phyloP scores from a whole-genome alignment of 2,113 vertebrate genomes.

The Platichthys stellatus region DNA sequence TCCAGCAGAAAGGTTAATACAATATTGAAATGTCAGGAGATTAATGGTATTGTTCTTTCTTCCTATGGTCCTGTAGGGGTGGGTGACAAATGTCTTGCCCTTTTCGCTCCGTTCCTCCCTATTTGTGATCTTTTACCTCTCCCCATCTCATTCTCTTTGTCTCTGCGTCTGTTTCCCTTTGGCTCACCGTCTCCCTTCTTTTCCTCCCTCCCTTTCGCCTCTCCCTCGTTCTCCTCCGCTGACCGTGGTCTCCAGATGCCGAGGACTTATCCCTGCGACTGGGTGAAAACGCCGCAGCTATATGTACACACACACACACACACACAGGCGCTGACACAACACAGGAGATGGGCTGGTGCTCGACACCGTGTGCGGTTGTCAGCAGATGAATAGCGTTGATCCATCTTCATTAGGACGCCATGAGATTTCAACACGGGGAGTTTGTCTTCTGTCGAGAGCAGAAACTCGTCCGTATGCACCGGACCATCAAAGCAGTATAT shows the following conservation, averaged over 20 bases:
- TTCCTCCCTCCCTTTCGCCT: constrained; percentile 30
- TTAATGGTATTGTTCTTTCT: constrained; percentile 83
- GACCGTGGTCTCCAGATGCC: constrained; percentile 56
- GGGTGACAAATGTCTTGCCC: constrained; percentile 84
- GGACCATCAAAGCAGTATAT: constrained; percentile 62
- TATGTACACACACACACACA: constrained; percentile 10
- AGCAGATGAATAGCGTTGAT: constrained; percentile 85
- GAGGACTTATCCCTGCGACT: constrained; percentile 40
- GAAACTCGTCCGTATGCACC: constrained; percentile 54
- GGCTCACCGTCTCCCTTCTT: constrained; percentile 24
- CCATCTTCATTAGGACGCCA: constrained; percentile 86
- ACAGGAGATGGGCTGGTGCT: constrained; percentile 71
- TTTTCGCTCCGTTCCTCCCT: constrained; percentile 75
- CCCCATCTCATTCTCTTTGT: constrained; percentile 30
- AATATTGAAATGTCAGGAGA: constrained; percentile 88
- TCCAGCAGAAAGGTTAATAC: constrained; percentile 86
- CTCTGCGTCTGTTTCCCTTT: constrained; percentile 43
- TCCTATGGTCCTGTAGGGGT: constrained; percentile 65
- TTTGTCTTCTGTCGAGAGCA: constrained; percentile 48
- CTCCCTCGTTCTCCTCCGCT: constrained; percentile 57
- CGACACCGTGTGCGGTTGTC: constrained; percentile 77
- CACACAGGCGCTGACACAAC: constrained; percentile 70
- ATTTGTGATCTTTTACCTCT: constrained; percentile 63
- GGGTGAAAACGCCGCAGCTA: constrained; percentile 38
- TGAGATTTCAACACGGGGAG: constrained; percentile 56